Conservation (phyloP, 2,113 vertebrate genomes). For the Falco punctatus region DNA sequence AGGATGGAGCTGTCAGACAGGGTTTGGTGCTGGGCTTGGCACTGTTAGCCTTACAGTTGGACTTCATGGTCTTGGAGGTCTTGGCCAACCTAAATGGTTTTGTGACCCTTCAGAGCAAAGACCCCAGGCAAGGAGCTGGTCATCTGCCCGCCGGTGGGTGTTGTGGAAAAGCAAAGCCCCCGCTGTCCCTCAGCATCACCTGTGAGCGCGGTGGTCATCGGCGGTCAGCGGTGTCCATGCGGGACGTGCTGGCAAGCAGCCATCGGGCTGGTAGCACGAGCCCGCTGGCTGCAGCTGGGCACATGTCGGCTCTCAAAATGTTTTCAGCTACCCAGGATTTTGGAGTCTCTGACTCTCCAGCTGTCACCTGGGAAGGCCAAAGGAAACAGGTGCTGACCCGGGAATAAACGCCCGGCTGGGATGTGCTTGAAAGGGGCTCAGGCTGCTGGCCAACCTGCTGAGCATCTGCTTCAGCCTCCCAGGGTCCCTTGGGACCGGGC, state of each 20-base stretch:
- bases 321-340: fast-evolving
- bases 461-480: neutral
- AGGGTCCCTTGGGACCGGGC: fast-evolving
- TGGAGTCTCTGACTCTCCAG: neutral
- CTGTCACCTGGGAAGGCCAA: fast-evolving
- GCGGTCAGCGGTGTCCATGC: neutral
- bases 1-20: neutral
- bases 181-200: neutral
- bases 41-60: neutral
- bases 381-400: neutral
- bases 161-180: neutral
- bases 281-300: neutral
- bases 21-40: neutral
- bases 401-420: neutral
- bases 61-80: neutral
- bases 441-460: neutral
- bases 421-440: neutral
- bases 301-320: fast-evolving
- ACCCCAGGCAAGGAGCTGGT: neutral
- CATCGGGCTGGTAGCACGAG: fast-evolving
- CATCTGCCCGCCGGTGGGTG: neutral
- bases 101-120: neutral
- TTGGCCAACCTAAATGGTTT: neutral
- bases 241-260: neutral
- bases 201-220: fast-evolving